Conservation (phyloP, 2,113 vertebrate genomes). For the Notiomystis cincta region DNA sequence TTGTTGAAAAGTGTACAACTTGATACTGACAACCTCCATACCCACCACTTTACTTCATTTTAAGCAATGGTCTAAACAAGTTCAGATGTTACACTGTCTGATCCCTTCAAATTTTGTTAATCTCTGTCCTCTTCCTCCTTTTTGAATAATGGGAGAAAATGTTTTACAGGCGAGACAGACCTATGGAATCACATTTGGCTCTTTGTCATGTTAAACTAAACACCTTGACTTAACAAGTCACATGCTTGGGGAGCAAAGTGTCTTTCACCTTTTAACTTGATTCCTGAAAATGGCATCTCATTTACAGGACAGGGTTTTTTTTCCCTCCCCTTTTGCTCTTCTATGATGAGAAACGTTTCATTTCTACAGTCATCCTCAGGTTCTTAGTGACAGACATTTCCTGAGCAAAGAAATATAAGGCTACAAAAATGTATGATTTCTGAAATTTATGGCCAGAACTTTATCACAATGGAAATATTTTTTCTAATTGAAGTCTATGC, state of each 20-base stretch:
- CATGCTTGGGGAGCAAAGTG: not conserved
- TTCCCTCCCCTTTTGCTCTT: not conserved
- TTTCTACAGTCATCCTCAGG: not conserved
- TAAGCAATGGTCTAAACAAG: not conserved
- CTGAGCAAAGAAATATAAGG: not conserved
- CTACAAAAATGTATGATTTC: not conserved
- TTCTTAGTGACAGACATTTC: not conserved
- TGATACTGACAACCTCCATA: not conserved
- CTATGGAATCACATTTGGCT: not conserved
- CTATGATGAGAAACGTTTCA: not conserved
- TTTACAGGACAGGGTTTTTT: not conserved
- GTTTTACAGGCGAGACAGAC: not conserved
- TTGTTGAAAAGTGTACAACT: not conserved
- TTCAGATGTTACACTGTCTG: not conserved
- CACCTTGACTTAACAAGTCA: not conserved
- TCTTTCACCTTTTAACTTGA: not conserved
- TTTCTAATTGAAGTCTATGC: conserved; percentile 18
- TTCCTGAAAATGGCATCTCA: not conserved
- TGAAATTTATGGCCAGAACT: conserved; percentile 16
- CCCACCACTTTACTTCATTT: not conserved
- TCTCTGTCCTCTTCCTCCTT: not conserved
- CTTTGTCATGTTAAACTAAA: not conserved
- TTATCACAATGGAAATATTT: conserved; percentile 33
- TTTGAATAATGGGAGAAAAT: not conserved
- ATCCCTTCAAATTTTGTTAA: not conserved